Evolutionary conservation across 30 jellyfish, hydroid and myxozoan species (phyloP), one percentile per base, ranked within the genome.

Genomic region (Turritopsis dohrnii): DNA sequence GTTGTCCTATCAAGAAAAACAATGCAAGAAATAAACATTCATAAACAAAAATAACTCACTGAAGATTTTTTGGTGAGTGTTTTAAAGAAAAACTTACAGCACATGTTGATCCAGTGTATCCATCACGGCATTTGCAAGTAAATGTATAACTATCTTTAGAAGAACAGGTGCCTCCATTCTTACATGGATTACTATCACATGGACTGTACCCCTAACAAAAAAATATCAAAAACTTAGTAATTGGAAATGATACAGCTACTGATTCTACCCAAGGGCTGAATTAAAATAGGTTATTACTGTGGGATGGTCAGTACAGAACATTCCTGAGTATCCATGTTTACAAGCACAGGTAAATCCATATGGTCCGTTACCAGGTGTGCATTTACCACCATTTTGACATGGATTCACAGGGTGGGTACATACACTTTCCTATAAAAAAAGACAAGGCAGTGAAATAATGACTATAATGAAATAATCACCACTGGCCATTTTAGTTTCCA

Each of bases 101-200:
- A 69, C 77, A 69, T n/a, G 77, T 69, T 23, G 77, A 23, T 69
- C 77, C 77, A 27, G 31, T 69, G 77, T 69, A 69, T 69, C 77
- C 77, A 9, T 23, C 17, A 9, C 31, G 77, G 19, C 77, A 69
- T 17, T 23, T n/a, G 22, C 77, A 69, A n/a, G 28, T 69, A 27
- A 7, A 69, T 8, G 28, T 27, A 69, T 69, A 69, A 21, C 31
- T 27, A 69, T 69, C 30, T 8, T 16, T 69, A 7, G 77, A 69
- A n/a, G 77, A n/a, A 27, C 77, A 69, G 8, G 77, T 69, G 16
- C 77, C 77, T 7, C 77, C 77, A 69, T 69, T 69, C 30, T 69
- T 69, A 69, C 77, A 69, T 19, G 77, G 77, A 21, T 27, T 69
- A 21, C 77, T 69, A 8, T 69, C 23, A 19, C 77, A 69, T n/a